Conservation (phyloP, 2,888 invertebrate species). For the Ganaspis brasiliensis region DNA sequence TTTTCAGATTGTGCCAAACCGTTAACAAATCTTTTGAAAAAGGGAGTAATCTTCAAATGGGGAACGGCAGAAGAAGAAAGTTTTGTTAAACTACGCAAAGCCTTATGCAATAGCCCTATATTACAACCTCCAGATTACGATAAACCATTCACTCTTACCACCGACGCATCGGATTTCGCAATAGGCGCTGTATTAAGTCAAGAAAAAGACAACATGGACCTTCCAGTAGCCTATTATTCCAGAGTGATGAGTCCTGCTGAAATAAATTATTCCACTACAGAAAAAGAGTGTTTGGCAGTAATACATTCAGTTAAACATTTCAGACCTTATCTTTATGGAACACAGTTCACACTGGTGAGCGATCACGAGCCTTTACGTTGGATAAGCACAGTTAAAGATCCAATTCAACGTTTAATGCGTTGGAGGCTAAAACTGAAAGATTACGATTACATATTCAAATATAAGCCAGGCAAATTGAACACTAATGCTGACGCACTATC, state of each 20-base stretch:
- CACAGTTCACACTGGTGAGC: too few species aligned
- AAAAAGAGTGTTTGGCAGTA: slow-evolving; percentile 41
- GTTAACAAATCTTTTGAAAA: neutral
- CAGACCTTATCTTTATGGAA: too few species aligned
- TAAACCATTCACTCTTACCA: slow-evolving; percentile 41
- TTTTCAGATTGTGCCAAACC: too few species aligned
- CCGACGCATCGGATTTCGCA: slow-evolving; percentile 46
- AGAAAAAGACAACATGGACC: slow-evolving; percentile 20
- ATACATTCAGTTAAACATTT: slow-evolving; percentile 41
- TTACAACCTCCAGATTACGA: slow-evolving; percentile 44
- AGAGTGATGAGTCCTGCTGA: slow-evolving; percentile 26
- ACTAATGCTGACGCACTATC: too few species aligned
- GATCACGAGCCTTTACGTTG: too few species aligned
- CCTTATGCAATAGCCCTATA: too few species aligned
- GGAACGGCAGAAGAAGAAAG: neutral
- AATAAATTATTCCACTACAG: slow-evolving; percentile 45
- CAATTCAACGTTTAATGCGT: too few species aligned
- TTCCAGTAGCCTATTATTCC: slow-evolving; percentile 43
- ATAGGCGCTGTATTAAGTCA: slow-evolving; percentile 45
- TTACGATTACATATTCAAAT: too few species aligned
- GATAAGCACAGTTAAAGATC: too few species aligned
- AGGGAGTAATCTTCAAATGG: neutral
- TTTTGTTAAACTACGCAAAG: too few species aligned
- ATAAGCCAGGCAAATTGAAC: too few species aligned
- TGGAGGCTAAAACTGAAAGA: too few species aligned